Evolutionary conservation across 2,888 invertebrate species (phyloP).

Genomic region (Neoaliturus tenellus): DNA sequence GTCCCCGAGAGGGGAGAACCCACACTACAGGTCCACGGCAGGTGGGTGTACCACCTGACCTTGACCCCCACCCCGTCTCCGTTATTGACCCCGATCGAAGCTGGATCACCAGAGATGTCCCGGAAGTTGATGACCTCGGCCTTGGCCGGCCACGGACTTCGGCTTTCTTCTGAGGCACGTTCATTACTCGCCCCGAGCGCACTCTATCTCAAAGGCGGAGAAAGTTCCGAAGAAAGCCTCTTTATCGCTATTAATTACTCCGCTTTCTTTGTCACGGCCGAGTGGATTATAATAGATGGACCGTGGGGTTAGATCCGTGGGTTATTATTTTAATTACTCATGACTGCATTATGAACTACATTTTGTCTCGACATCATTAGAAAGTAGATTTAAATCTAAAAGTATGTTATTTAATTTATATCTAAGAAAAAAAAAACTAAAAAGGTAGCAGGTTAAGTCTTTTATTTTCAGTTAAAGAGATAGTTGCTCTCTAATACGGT

Average conservation of each 20-base stretch:
- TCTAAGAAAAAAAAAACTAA: too few relatives aligned
- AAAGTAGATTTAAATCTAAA: too few relatives aligned
- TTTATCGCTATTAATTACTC: constrained; percentile 14
- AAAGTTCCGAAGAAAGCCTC: constrained; percentile 4
- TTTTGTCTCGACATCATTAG: too few relatives aligned
- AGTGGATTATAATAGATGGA: not conserved
- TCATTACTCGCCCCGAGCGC: not conserved
- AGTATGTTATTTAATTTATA: too few relatives aligned
- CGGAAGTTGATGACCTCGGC: not conserved
- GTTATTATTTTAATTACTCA: too few relatives aligned
- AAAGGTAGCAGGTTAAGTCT: too few relatives aligned
- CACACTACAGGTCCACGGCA: not conserved
- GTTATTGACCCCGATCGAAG: constrained; percentile 40
- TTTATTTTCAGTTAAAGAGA: too few relatives aligned
- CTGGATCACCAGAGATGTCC: constrained; percentile 3
- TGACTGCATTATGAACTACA: too few relatives aligned
- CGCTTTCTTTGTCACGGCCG: not conserved
- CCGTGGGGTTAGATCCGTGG: too few relatives aligned
- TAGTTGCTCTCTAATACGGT: too few relatives aligned
- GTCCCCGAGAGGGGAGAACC: not conserved
- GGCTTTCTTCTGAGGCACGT: not conserved
- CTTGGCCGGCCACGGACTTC: not conserved
- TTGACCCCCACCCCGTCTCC: constrained; percentile 28
- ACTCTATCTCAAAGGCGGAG: not conserved
- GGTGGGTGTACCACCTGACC: not conserved